Conservation (phyloP, 2,888 invertebrate species). For the Drosophila austrosaltans region DNA sequence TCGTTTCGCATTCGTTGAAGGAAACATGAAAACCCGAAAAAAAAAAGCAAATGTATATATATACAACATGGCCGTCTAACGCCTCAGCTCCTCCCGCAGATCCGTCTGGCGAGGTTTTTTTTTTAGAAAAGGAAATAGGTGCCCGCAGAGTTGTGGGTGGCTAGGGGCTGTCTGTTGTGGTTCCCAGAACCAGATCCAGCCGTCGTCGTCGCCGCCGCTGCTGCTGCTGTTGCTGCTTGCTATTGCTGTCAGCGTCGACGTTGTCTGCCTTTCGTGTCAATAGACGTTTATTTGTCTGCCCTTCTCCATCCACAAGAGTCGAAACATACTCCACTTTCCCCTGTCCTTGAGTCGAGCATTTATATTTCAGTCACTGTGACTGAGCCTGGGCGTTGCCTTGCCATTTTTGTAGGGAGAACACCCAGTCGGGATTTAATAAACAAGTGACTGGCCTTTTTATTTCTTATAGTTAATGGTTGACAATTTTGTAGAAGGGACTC, state of each 20-base stretch:
- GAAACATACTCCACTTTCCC: constrained; percentile 28
- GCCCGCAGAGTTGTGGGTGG: constrained; percentile 37
- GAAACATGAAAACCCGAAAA: constrained; percentile 60
- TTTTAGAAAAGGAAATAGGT: constrained; percentile 72
- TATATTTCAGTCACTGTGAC: constrained; percentile 82
- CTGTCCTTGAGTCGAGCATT: constrained; percentile 35
- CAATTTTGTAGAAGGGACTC: neutral
- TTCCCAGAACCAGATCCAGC: constrained; percentile 37
- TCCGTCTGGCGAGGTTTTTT: constrained; percentile 60
- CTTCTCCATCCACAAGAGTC: constrained; percentile 51
- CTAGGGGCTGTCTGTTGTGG: constrained; percentile 31
- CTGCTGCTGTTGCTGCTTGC: neutral
- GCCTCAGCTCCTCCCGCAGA: constrained; percentile 34
- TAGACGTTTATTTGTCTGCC: constrained; percentile 57
- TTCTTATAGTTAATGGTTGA: constrained; percentile 41
- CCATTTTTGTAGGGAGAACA: constrained; percentile 53
- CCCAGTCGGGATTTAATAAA: constrained; percentile 63
- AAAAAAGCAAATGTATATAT: constrained; percentile 12
- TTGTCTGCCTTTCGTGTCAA: constrained; percentile 57
- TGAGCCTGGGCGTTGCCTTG: constrained; percentile 85
- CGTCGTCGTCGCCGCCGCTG: neutral
- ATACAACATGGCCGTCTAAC: constrained; percentile 39
- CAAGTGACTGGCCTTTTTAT: constrained; percentile 58
- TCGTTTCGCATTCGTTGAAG: constrained; percentile 36
- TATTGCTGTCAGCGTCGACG: neutral